Percentiles rank a stretch among this genome's conserved stretches.
Evolutionary conservation across 92 coral and sea anemone genomes (phyloP).

Genomic region (Porites evermanni): DNA sequence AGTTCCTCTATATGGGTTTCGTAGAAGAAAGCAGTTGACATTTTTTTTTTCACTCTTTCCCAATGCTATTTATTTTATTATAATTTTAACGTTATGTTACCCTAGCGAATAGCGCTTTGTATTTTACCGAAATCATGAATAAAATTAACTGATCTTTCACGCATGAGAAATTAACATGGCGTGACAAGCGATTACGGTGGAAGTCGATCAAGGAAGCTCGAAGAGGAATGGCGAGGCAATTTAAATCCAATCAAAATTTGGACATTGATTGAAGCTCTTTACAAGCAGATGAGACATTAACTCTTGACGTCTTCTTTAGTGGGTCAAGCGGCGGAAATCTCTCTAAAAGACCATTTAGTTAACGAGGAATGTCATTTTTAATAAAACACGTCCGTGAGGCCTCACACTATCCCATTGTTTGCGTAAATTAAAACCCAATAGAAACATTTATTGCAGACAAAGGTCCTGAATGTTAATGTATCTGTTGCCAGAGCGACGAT

Average conservation of each 20-base stretch:
- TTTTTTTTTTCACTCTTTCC: too few relatives aligned
- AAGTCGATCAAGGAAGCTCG: not conserved
- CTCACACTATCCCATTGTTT: not conserved
- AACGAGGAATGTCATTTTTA: not conserved
- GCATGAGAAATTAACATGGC: not conserved
- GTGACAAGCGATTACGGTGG: not conserved
- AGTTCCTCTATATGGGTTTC: too few relatives aligned
- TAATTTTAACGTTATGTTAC: too few relatives aligned
- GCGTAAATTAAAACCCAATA: slow-evolving; percentile 24
- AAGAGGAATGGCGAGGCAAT: not conserved
- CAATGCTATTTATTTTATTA: too few relatives aligned
- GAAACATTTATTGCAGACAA: slow-evolving; percentile 19
- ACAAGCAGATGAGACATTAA: not conserved
- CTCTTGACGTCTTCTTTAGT: not conserved
- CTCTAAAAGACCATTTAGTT: not conserved
- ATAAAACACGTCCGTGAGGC: not conserved
- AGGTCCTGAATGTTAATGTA: slow-evolving; percentile 26
- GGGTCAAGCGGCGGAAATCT: not conserved
- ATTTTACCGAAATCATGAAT: too few relatives aligned
- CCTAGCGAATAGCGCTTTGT: too few relatives aligned
- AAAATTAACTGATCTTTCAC: not conserved
- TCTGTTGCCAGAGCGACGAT: slow-evolving; percentile 46
- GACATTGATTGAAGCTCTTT: not conserved
- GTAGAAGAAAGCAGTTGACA: too few relatives aligned
- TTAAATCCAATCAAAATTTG: not conserved